Conservation (phyloP, 2,888 invertebrate genomes). For the Esperia sulphurella region DNA sequence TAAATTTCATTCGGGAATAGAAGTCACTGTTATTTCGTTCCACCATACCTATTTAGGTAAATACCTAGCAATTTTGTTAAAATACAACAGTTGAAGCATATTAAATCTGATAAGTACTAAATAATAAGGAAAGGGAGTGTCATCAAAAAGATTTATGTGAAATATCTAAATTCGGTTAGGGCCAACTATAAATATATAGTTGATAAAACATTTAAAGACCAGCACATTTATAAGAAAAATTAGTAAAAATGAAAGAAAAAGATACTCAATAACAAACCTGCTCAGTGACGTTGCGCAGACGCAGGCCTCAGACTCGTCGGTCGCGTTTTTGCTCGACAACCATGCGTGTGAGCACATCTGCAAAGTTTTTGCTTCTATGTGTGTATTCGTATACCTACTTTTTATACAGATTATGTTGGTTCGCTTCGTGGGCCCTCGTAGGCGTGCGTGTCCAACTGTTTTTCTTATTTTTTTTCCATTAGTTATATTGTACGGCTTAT, state of each 20-base stretch:
- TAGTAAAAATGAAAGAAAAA: constrained; percentile 13
- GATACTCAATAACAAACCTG: constrained; percentile 24
- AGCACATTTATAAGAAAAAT: constrained; percentile 8
- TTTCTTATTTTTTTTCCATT: constrained; percentile 34
- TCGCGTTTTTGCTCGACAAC: constrained; percentile 49
- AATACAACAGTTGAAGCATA: too few relatives aligned
- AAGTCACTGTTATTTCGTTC: too few relatives aligned
- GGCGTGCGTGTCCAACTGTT: constrained; percentile 41
- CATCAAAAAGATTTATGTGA: too few relatives aligned
- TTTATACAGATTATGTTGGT: constrained; percentile 45
- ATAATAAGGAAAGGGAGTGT: too few relatives aligned
- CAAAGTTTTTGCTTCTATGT: constrained; percentile 50
- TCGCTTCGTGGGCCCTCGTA: constrained; percentile 37
- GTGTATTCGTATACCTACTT: constrained; percentile 32
- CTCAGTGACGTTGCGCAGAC: constrained; percentile 29
- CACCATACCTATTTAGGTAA: too few relatives aligned
- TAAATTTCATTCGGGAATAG: too few relatives aligned
- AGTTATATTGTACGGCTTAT: constrained; percentile 33
- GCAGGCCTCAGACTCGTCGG: constrained; percentile 38
- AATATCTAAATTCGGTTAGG: too few relatives aligned
- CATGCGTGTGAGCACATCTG: constrained; percentile 70
- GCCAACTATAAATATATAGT: too few relatives aligned
- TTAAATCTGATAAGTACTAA: too few relatives aligned
- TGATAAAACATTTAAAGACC: too few relatives aligned
- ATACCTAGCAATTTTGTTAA: too few relatives aligned